Evolutionary conservation across 2,797 vertebrate genomes (phyloP), one percentile per base, ranked within the genome.

Genomic region (Diglossa cyanea): DNA sequence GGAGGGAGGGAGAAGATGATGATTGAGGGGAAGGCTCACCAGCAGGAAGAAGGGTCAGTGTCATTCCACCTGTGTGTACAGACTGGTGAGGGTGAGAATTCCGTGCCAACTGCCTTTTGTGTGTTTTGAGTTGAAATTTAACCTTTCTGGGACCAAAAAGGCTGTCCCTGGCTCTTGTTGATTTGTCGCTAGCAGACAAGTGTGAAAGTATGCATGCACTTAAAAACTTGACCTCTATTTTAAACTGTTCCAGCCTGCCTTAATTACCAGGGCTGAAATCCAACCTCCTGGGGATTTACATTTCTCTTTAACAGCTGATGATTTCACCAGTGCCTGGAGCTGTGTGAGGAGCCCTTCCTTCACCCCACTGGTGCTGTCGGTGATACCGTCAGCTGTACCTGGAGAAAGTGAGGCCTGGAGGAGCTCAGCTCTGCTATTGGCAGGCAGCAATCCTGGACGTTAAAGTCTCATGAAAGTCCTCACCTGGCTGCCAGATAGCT

Each of bases 241-340:
- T 76, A 89, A 82, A 82, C 63, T 77, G 28, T 58, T 91, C 57
- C 61, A 74, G 88, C 47, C 78, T 94, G 90, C 42, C 84, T 86
- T 96, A 85, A 95, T 95, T 94, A 79, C 51, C 37, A 57, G 63
- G 73, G 13, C 60, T 91, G 80, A 93, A 82, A 77, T 94, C 85
- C 76, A 94, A 21, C 54, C 73, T 85, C 75, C 45, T 2, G 30
- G 86, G 89, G 77, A 48, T 91, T 94, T 87, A 66, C 67, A 35
- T 91, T 93, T 94, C 71, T 72, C 37, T 89, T 40, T 51, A 91
- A 68, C 72, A 87, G 88, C 83, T 91, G 94, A 65, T 95, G 95
- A 96, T 93, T 92, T 94, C 91, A 95, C 51, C 83, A 86, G 74
- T 1, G 47, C 79, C 88, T 45, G 83, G 42, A 88, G 93, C 88